A percentile compares a stretch with the other conserved stretches of the same genome.
Conservation (phyloP, 1,140 invertebrate genomes). For the Trachymyrmex septentrionalis region DNA sequence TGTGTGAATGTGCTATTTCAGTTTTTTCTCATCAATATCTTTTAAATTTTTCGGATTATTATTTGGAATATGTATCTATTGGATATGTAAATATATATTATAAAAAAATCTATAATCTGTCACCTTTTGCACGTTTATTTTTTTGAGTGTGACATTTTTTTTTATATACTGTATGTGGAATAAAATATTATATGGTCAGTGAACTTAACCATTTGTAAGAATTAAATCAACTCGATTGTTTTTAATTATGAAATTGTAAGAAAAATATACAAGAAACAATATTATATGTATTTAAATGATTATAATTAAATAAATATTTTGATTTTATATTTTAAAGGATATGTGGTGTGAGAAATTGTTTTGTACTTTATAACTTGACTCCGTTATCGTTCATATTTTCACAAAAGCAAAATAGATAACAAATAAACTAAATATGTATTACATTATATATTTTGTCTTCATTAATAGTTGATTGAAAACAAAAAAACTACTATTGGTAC, state of each 20-base stretch:
- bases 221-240: not conserved
- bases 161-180: slow-evolving; percentile 25
- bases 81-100: not conserved
- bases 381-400: not conserved
- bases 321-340: slow-evolving; percentile 1
- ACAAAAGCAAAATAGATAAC: not conserved
- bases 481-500: no score
- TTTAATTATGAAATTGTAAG: not conserved
- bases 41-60: not conserved
- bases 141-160: slow-evolving; percentile 17
- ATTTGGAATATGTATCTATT: slow-evolving; percentile 5
- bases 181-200: slow-evolving; percentile 27
- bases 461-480: no score
- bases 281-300: not conserved
- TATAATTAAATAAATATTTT: slow-evolving; percentile 15
- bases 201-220: not conserved
- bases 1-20: not conserved
- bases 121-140: not conserved
- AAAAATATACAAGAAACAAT: not conserved
- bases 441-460: not conserved
- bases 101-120: not conserved
- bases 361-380: not conserved
- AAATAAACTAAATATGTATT: not conserved
- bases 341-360: not conserved
- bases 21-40: no score